Percentiles rank a stretch among this genome's conserved stretches.
These are phyloP conservation scores for Chunga burmeisteri DNA, from an alignment of 2,113 vertebrate species.

Conservation along the genomic window DNA sequence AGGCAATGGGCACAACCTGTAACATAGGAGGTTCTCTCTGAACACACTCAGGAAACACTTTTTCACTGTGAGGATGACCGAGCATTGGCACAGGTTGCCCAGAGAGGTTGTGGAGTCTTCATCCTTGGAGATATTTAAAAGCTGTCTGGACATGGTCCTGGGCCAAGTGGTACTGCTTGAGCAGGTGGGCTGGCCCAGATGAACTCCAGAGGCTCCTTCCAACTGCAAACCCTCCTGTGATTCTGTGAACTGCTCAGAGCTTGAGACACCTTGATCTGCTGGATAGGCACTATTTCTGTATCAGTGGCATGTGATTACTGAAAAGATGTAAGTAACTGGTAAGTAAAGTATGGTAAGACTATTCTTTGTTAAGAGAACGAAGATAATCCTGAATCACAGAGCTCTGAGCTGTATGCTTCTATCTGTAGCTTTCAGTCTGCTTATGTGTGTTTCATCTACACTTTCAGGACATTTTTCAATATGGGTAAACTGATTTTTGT, in stretches of 20 bases:
- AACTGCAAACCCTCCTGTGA: not conserved
- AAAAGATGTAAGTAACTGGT: not conserved
- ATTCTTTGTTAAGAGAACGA: not conserved
- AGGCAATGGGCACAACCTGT: not conserved
- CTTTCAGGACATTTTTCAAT: not conserved
- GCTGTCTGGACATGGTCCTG: rapidly evolving
- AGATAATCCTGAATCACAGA: not conserved
- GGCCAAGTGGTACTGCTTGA: not conserved
- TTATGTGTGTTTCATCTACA: not conserved
- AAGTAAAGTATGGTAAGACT: not conserved
- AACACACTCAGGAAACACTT: not conserved
- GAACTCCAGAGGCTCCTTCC: not conserved
- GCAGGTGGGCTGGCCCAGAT: not conserved
- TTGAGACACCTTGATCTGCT: not conserved
- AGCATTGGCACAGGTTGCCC: not conserved
- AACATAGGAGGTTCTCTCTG: not conserved
- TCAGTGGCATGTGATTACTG: not conserved
- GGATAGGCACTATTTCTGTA: not conserved
- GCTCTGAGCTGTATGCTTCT: not conserved
- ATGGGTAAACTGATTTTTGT: not conserved
- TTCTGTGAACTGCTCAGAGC: not conserved
- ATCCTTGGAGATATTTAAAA: not conserved
- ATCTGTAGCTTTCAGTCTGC: not conserved
- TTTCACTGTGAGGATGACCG: not conserved
- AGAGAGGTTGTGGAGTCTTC: not conserved